Evolutionary conservation across 2,113 vertebrate species (phyloP).

Genomic region (Uria lomvia): DNA sequence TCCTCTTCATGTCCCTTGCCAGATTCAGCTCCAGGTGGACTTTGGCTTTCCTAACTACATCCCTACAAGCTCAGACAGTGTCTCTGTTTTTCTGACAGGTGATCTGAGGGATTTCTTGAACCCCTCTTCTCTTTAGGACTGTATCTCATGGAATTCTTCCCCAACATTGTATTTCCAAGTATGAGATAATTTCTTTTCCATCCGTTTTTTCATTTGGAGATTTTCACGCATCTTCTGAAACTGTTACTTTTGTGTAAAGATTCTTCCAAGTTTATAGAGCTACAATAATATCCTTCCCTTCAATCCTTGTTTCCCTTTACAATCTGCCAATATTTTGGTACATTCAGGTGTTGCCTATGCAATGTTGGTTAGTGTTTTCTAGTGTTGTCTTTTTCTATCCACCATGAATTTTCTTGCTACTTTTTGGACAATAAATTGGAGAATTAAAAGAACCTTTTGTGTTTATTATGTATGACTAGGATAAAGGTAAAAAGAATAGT

Average conservation of each 20-base stretch:
- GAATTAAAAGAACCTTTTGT: neutral
- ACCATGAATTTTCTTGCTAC: neutral
- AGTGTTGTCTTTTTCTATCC: neutral
- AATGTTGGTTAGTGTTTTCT: neutral
- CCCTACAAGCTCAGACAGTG: neutral
- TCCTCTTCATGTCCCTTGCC: neutral
- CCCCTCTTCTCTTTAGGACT: neutral
- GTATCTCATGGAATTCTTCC: neutral
- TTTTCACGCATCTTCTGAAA: neutral
- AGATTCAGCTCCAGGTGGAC: neutral
- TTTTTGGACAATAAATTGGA: neutral
- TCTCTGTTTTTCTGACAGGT: neutral
- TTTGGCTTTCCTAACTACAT: neutral
- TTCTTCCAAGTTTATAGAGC: neutral
- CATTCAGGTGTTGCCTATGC: neutral
- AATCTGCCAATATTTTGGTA: neutral
- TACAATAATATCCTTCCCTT: neutral
- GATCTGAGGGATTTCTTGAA: neutral
- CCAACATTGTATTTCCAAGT: neutral
- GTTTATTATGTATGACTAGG: neutral
- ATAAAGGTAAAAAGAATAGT: neutral
- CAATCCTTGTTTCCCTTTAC: neutral
- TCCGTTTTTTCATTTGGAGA: neutral
- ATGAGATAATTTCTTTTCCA: neutral
- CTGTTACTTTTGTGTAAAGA: neutral